Evolutionary conservation across 2,888 invertebrate species (phyloP), one percentile per base, ranked within the genome.

Genomic region (Apodemia zela): DNA sequence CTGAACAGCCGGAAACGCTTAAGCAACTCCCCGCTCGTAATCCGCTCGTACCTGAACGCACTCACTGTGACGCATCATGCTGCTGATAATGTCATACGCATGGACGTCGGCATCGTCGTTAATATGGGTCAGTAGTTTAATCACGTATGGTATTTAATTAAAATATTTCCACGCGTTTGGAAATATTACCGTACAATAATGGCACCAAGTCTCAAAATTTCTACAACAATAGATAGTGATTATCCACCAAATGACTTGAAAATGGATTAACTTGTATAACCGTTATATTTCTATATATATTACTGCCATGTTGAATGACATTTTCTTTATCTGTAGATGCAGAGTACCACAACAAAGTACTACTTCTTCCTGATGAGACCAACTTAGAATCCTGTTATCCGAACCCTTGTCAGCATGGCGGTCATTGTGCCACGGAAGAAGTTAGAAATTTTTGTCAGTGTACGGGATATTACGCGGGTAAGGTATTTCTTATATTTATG

Each of bases 381-480:
- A 91, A 81, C 66, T 84, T 95, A 59, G 95, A 96, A 75, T 93
- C 94, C 0, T 96, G 96, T 78, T 89, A 92, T 61, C 96, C 96
- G 0, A 95, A 95, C 82, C 96, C 96, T 0, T 97, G 96, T 73
- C 85, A 93, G 67, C 94, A 95, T 77, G 94, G 93, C 13, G 96
- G 96, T 0, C 93, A 93, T 73, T 96, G 96, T 77, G 84, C 94
- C 8, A 80, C 89, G 2, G 94, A 93, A 59, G 93, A 93, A 29
- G 81, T 84, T 7, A 93, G 84, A 67, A 94, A 92, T 71, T 93
- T 93, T 65, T 96, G 96, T 75, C 94, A 95, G 69, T 96, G 96
- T 77, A 83, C 85, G 38, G 94, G 95, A 67, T 94, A 95, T 80
- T 96, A 94, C 73, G 95, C 95, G 70, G 96, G 96, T 94, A 87